A percentile compares a stretch with the other conserved stretches of the same genome.
These are phyloP conservation scores for Hemitrygon akajei DNA, from an alignment of 2,797 vertebrate species.

Conservation along the genomic window DNA sequence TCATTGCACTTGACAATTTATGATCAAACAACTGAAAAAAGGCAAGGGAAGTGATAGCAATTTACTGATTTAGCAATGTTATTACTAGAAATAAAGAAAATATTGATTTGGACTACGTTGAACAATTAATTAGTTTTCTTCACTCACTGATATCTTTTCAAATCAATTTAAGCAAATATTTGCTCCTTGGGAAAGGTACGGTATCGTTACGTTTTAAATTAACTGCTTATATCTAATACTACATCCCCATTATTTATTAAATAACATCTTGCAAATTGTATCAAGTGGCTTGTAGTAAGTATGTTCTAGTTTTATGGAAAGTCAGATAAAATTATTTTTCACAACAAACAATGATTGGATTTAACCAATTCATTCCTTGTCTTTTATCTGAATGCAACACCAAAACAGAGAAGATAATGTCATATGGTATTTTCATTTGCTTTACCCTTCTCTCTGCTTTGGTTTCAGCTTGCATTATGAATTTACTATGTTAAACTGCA, in stretches of 20 bases:
- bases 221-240: conserved; percentile 70
- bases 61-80: conserved; percentile 78
- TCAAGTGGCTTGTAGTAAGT: conserved; percentile 50
- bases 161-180: conserved; percentile 36
- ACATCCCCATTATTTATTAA: conserved; percentile 68
- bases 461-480: conserved; percentile 3
- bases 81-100: conserved; percentile 75
- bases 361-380: conserved; percentile 14
- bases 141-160: conserved; percentile 48
- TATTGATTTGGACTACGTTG: conserved; percentile 72
- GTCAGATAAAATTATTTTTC: conserved; percentile 68
- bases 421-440: neutral
- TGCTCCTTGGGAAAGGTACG: conserved; percentile 55
- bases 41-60: conserved; percentile 68
- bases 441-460: neutral
- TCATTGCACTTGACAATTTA: conserved; percentile 89
- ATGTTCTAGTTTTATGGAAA: conserved; percentile 56
- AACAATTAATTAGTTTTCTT: conserved; percentile 75
- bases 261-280: conserved; percentile 69
- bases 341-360: conserved; percentile 46
- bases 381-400: neutral
- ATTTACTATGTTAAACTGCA: conserved; percentile 17
- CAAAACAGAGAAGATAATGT: conserved; percentile 5
- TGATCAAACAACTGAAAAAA: conserved; percentile 88
- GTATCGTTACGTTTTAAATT: conserved; percentile 62